phyloP scores from a whole-genome alignment of 2,888 invertebrate genomes.

The Allophyes oxyacanthae region DNA sequence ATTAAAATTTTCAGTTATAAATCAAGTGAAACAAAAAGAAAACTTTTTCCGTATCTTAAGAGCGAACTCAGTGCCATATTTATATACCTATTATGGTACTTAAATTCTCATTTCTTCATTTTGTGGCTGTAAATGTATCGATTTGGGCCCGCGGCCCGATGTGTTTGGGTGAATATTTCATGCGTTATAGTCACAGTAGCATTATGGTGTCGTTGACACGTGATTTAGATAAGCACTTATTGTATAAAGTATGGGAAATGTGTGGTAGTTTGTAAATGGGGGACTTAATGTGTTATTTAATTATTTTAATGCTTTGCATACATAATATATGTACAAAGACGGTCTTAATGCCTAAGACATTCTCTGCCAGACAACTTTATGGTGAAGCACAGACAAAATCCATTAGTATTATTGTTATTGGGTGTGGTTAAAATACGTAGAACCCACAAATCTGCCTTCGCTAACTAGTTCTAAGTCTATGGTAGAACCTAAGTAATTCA shows the following conservation, averaged over 20 bases:
- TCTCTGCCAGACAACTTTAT: too few relatives aligned
- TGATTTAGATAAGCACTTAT: conserved; percentile 54
- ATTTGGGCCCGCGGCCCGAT: conserved; percentile 46
- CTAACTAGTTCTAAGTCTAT: too few relatives aligned
- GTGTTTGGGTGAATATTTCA: conserved; percentile 53
- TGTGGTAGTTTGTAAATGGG: conserved; percentile 2
- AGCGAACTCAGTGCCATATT: conserved; percentile 50
- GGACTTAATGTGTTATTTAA: not conserved
- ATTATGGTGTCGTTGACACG: conserved; percentile 29
- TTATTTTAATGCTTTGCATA: too few relatives aligned
- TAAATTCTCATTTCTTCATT: conserved; percentile 69
- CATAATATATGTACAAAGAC: too few relatives aligned
- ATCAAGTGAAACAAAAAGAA: conserved; percentile 21
- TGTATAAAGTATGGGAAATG: conserved; percentile 29
- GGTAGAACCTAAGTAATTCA: too few relatives aligned
- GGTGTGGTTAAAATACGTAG: too few relatives aligned
- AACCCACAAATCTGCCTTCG: too few relatives aligned
- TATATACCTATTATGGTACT: conserved; percentile 64
- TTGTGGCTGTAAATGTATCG: conserved; percentile 59
- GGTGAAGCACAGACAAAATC: too few relatives aligned
- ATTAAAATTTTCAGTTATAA: conserved; percentile 7
- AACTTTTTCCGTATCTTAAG: conserved; percentile 6
- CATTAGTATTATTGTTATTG: too few relatives aligned
- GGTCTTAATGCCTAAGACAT: too few relatives aligned
- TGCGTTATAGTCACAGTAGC: conserved; percentile 24